Conservation (phyloP, 2,888 invertebrate genomes). For the Rhorus exstirpatorius region DNA sequence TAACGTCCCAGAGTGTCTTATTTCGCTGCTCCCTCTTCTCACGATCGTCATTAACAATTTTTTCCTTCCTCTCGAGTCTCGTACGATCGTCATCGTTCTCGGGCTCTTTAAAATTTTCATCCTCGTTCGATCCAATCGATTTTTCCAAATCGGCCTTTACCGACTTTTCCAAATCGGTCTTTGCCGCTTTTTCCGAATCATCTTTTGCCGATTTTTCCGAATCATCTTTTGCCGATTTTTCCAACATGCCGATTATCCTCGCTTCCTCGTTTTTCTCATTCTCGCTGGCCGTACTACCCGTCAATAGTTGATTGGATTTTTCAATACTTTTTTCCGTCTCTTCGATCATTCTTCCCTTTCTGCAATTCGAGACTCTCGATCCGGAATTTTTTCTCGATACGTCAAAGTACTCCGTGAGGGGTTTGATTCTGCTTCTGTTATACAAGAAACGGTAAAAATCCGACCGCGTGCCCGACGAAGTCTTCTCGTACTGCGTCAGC, state of each 20-base stretch:
- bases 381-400: slow-evolving; percentile 19
- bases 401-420: slow-evolving; percentile 75
- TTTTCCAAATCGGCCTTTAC: slow-evolving; percentile 24
- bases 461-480: slow-evolving; percentile 75
- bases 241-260: slow-evolving; percentile 52
- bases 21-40: slow-evolving; percentile 13
- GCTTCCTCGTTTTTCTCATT: slow-evolving; percentile 50
- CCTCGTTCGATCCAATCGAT: slow-evolving; percentile 12
- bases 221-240: slow-evolving; percentile 49
- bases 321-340: slow-evolving; percentile 26
- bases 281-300: slow-evolving; percentile 28
- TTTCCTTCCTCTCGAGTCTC: background rate
- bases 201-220: slow-evolving; percentile 12
- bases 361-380: slow-evolving; percentile 24
- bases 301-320: slow-evolving; percentile 2
- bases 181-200: slow-evolving; percentile 11
- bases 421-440: slow-evolving; percentile 82
- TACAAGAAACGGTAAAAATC: slow-evolving; percentile 85
- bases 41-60: slow-evolving; percentile 2
- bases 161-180: slow-evolving; percentile 20
- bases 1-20: slow-evolving; percentile 63
- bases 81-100: background rate
- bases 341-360: slow-evolving; percentile 19
- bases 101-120: background rate
- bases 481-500: slow-evolving; percentile 79